These are phyloP conservation scores for Saturnia pavonia DNA, from an alignment of 2,888 invertebrate species.

Conservation along the genomic window DNA sequence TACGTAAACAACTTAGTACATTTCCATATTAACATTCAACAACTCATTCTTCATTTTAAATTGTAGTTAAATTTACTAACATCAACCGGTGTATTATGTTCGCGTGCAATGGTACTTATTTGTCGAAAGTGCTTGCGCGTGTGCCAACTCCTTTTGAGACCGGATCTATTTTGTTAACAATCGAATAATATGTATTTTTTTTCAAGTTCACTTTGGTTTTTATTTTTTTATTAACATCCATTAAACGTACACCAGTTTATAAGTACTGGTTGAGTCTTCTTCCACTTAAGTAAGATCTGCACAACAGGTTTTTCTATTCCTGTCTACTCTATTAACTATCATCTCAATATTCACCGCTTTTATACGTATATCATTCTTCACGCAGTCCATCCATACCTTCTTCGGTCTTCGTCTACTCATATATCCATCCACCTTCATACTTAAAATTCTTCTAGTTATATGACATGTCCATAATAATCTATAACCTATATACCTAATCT, in stretches of 20 bases:
- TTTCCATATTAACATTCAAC: not conserved
- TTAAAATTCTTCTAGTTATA: too few species aligned
- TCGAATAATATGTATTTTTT: constrained; percentile 3
- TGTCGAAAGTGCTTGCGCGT: constrained; percentile 15
- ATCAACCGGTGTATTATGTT: constrained; percentile 33
- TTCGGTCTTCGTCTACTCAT: too few species aligned
- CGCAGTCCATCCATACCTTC: too few species aligned
- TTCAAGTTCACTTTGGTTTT: not conserved
- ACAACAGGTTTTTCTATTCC: too few species aligned
- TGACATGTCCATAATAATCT: too few species aligned
- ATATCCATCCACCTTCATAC: too few species aligned
- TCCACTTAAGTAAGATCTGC: too few species aligned
- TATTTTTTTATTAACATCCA: not conserved
- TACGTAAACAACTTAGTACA: not conserved
- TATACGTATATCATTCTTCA: too few species aligned
- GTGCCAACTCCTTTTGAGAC: constrained; percentile 9
- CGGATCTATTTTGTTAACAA: constrained; percentile 12
- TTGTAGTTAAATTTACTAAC: not conserved
- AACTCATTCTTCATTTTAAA: not conserved
- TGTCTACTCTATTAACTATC: too few species aligned
- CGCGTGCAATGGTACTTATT: constrained; percentile 18
- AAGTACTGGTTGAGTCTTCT: not conserved
- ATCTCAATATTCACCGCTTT: too few species aligned
- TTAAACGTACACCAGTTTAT: not conserved
- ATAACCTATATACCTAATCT: too few species aligned